A percentile compares a stretch with the other conserved stretches of the same genome.
Evolutionary conservation across 2,113 vertebrate genomes (phyloP).

Genomic region (Tupaia tana): DNA sequence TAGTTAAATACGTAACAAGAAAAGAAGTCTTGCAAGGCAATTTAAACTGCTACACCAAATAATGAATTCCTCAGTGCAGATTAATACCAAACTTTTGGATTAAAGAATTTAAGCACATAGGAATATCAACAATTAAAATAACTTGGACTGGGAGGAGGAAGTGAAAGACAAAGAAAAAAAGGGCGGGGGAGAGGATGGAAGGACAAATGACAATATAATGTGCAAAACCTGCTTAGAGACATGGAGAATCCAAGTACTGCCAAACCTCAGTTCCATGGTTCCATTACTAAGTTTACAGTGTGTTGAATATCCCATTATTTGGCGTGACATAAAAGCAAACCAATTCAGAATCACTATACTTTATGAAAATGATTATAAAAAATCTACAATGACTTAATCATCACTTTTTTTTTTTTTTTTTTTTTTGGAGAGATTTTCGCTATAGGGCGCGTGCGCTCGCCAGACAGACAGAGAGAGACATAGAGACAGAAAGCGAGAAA

Average conservation of each 20-base stretch:
- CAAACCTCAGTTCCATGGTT: not conserved
- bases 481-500: no score
- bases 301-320: not conserved
- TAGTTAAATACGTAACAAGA: not conserved
- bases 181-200: not conserved
- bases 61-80: not conserved
- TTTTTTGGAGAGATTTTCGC: no score
- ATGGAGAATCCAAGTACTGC: not conserved
- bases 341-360: constrained; percentile 4
- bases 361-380: constrained; percentile 5
- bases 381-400: not conserved
- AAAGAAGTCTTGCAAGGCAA: constrained; percentile 7
- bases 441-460: no score
- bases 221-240: not conserved
- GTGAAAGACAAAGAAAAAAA: not conserved
- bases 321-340: not conserved
- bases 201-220: not conserved
- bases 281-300: not conserved
- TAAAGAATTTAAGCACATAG: constrained; percentile 5
- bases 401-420: no score
- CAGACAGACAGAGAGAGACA: no score
- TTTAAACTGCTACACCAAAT: constrained; percentile 17
- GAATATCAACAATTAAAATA: not conserved
- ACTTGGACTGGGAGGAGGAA: not conserved
- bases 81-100: constrained; percentile 1